These are phyloP conservation scores for Plumapathes pennacea DNA, from an alignment of 92 coral and sea anemone species.

Conservation along the genomic window DNA sequence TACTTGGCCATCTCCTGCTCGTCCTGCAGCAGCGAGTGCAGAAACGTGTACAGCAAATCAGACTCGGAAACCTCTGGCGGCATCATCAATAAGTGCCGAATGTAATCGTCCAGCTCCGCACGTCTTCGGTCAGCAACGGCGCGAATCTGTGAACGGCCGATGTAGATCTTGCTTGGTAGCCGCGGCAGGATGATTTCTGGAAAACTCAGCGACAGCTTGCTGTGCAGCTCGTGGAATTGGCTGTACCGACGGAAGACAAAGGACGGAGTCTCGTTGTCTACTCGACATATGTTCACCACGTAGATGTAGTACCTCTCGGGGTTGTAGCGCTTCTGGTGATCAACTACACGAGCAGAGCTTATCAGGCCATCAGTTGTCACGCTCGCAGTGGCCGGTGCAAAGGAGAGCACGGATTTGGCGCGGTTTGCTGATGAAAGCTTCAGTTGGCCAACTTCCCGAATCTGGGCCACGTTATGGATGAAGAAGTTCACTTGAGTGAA, in stretches of 20 bases:
- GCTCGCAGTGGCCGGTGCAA: slow-evolving; percentile 73
- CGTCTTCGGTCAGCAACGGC: slow-evolving; percentile 97
- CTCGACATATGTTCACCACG: slow-evolving; percentile 86
- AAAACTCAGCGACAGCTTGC: slow-evolving; percentile 77
- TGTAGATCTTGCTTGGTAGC: slow-evolving; percentile 88
- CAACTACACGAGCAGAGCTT: slow-evolving; percentile 94
- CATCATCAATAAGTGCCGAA: slow-evolving; percentile 78
- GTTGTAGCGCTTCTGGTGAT: slow-evolving; percentile 90
- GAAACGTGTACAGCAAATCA: slow-evolving; percentile 87
- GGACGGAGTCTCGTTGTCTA: slow-evolving; percentile 59
- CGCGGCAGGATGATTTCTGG: slow-evolving; percentile 79
- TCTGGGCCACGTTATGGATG: slow-evolving; percentile 97
- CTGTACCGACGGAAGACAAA: slow-evolving; percentile 95
- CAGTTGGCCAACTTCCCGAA: slow-evolving; percentile 77
- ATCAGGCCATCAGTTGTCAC: slow-evolving; percentile 68
- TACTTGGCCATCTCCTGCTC: slow-evolving; percentile 74
- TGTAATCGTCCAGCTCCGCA: slow-evolving; percentile 80
- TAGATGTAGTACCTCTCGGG: slow-evolving; percentile 95
- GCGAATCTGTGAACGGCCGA: slow-evolving; percentile 97
- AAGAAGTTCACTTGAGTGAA: slow-evolving; percentile 98
- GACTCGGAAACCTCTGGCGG: slow-evolving; percentile 74
- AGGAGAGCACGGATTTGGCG: slow-evolving; percentile 75
- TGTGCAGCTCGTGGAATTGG: slow-evolving; percentile 89
- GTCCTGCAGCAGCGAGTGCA: slow-evolving; percentile 77
- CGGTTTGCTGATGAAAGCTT: slow-evolving; percentile 49